Evolutionary conservation across 2,113 vertebrate genomes (phyloP), one percentile per base, ranked within the genome.

Genomic region (Clupea harengus): DNA sequence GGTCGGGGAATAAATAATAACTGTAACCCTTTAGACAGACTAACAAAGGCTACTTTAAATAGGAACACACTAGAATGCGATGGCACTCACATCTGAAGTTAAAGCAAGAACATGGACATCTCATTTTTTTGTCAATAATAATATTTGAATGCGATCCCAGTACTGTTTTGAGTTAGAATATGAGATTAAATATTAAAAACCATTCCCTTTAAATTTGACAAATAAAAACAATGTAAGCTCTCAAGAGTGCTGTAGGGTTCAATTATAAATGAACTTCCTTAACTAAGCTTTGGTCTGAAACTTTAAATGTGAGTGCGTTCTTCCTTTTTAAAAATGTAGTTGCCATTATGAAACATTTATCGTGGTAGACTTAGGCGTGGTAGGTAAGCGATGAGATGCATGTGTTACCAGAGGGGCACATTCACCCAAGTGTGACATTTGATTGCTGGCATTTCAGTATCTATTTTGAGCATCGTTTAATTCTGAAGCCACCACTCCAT

Each of bases 371-470:
- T 22, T 22, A 22, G 54, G 18, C 18, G 18, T 6, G 47, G 10
- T 39, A 39, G 39, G 39, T 39, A 39, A 2, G 39, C 39, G 39
- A 39, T 39, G 1, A 39, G 39, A 39, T 39, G 39, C 39, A 39
- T 39, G 39, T 39, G 39, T 39, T 39, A 39, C 39, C 39, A 39
- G 39, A 39, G 39, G 39, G 39, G 39, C 2, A 39, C 2, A 39
- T 39, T 39, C 39, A 39, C 39, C 10, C 15, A 32, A 39, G 72
- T 15, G 72, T 39, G 72, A 78, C 72, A 78, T 78, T 78, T 78
- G 72, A 78, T 39, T 78, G 11, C 11, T 78, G 72, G 72, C 72
- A 78, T 78, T 78, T 78, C 10, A 78, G 28, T 78, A 78, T 78
- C 72, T 78, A 78, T 32, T 39, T 78, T 4, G 72, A 78, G 25